These are phyloP conservation scores for Mirza zaza DNA, from an alignment of 2,113 vertebrate species.

Conservation along the genomic window DNA sequence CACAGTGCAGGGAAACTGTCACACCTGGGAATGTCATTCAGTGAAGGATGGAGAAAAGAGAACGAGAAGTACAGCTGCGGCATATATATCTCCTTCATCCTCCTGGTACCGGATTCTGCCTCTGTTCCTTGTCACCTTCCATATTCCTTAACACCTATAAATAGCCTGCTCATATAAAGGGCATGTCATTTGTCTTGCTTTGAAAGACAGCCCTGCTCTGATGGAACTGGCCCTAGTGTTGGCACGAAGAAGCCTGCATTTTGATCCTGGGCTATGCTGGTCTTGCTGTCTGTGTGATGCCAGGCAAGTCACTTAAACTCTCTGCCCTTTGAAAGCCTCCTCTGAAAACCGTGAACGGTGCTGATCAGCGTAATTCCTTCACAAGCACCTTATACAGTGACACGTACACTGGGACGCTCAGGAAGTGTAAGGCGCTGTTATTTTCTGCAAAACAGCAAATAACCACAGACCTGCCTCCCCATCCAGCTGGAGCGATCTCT, in stretches of 20 bases:
- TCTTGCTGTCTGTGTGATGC: not conserved
- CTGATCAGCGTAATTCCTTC: not conserved
- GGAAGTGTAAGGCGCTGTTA: not conserved
- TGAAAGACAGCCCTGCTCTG: slow-evolving; percentile 10
- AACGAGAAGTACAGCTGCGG: not conserved
- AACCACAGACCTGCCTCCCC: not conserved
- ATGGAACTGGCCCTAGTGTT: not conserved
- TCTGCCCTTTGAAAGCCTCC: not conserved
- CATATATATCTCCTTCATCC: not conserved
- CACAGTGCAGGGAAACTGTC: not conserved
- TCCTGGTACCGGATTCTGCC: not conserved
- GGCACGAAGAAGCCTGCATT: not conserved
- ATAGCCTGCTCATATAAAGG: not conserved
- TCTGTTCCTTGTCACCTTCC: slow-evolving; percentile 9
- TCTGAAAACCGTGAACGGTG: not conserved
- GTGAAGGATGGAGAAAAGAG: not conserved
- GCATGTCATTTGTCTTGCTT: slow-evolving; percentile 19
- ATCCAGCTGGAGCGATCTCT: not conserved
- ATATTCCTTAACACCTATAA: slow-evolving; percentile 33
- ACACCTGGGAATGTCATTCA: not conserved
- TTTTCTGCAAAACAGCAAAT: not conserved
- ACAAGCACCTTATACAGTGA: not conserved
- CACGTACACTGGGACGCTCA: not conserved
- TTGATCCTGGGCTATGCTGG: not conserved
- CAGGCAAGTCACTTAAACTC: not conserved